These are phyloP conservation scores for Apis cerana DNA, from an alignment of 1,140 invertebrate genomes.

Conservation along the genomic window DNA sequence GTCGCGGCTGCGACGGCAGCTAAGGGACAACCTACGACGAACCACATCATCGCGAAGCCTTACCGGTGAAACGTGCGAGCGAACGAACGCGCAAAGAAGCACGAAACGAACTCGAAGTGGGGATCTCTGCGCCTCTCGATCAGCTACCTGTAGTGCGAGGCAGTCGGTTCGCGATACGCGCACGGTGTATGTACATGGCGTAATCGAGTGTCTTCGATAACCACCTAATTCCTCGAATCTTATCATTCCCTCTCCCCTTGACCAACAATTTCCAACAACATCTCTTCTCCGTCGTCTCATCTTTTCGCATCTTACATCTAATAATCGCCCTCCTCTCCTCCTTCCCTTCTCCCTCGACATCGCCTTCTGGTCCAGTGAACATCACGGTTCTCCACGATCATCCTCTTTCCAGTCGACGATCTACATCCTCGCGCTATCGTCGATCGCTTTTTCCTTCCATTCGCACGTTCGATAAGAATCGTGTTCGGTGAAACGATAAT, in stretches of 20 bases:
- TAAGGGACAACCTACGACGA: not conserved
- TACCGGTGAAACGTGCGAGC: constrained; percentile 41
- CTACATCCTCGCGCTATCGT: too few relatives aligned
- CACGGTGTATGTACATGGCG: not conserved
- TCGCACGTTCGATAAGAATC: not conserved
- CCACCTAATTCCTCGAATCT: constrained; percentile 8
- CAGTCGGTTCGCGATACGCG: constrained; percentile 38
- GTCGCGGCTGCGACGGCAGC: not conserved
- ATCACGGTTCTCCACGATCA: not conserved
- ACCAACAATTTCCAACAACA: too few relatives aligned
- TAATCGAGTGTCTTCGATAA: constrained; percentile 27
- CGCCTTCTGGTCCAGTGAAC: not conserved
- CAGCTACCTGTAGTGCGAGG: constrained; percentile 33
- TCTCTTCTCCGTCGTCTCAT: too few relatives aligned
- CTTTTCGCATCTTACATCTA: too few relatives aligned
- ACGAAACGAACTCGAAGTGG: constrained; percentile 20
- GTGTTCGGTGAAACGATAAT: not conserved
- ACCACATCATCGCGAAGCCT: constrained; percentile 28
- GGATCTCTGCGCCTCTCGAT: constrained; percentile 18
- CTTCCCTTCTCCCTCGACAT: not conserved
- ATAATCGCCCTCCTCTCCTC: not conserved
- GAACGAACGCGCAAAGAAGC: constrained; percentile 24
- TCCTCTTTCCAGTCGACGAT: too few relatives aligned
- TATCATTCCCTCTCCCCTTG: constrained; percentile 1
- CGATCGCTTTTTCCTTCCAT: not conserved